Percentiles rank a stretch among this genome's conserved stretches.
These are phyloP conservation scores for Eleutherodactylus coqui DNA, from an alignment of 2,797 vertebrate genomes.

Conservation along the genomic window DNA sequence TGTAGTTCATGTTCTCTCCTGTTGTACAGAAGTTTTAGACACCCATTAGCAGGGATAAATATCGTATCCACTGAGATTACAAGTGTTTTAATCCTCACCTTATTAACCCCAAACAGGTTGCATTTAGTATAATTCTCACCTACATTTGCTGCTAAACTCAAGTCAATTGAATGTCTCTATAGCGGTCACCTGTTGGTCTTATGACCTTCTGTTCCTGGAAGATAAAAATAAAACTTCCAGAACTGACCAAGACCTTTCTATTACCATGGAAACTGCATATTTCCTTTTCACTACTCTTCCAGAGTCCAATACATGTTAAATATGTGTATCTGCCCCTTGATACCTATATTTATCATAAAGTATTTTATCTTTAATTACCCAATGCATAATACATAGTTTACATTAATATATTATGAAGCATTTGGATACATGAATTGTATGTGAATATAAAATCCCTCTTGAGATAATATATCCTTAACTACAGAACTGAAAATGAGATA, in stretches of 20 bases:
- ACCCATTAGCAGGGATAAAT: slow-evolving; percentile 75
- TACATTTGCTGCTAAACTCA: slow-evolving; percentile 12
- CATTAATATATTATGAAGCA: slow-evolving; percentile 43
- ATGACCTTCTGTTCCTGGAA: slow-evolving; percentile 24
- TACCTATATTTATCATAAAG: slow-evolving; percentile 38
- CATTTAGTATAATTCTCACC: slow-evolving; percentile 20
- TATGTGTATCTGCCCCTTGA: slow-evolving; percentile 8
- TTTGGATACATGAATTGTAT: slow-evolving; percentile 28
- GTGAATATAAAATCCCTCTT: slow-evolving; percentile 22
- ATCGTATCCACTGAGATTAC: slow-evolving; percentile 62
- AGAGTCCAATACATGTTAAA: slow-evolving; percentile 10
- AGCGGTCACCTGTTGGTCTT: neutral
- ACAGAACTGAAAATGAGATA: neutral
- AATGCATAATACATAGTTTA: slow-evolving; percentile 22
- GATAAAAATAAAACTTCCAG: slow-evolving; percentile 26
- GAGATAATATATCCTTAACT: slow-evolving; percentile 24
- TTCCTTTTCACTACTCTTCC: neutral
- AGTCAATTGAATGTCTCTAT: neutral
- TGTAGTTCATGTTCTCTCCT: slow-evolving; percentile 64
- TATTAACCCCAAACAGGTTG: slow-evolving; percentile 33
- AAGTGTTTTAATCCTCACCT: slow-evolving; percentile 69
- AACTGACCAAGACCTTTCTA: neutral
- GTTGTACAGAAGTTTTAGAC: slow-evolving; percentile 71
- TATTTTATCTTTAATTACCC: slow-evolving; percentile 25
- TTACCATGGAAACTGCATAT: slow-evolving; percentile 45